Evolutionary conservation across 2,797 vertebrate species (phyloP), one percentile per base, ranked within the genome.

Genomic region (Galaxias olidus): DNA sequence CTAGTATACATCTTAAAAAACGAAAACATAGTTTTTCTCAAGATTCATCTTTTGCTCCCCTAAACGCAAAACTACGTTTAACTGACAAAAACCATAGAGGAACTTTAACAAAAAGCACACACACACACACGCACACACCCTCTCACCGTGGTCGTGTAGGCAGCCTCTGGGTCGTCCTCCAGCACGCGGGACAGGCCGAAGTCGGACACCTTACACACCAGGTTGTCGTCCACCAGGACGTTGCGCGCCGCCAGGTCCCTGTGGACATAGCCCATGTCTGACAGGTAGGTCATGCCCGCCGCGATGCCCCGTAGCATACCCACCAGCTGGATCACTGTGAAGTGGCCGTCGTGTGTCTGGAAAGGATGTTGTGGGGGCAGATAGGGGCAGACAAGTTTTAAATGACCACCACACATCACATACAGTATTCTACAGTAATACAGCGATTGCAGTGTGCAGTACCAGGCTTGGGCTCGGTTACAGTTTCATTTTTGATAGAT

Each of bases 251-350:
- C 96, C 12, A 99, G 92, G 68, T 99, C 98, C 14, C 97, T 93
- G 89, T 99, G 98, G 62, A 99, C 93, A 0, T 98, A 99, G 66
- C 96, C 96, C 90, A 98, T 98, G 46, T 99, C 97, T 0, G 98
- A 96, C 61, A 99, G 97, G 80, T 97, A 98, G 81, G 94, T 96
- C 96, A 99, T 92, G 63, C 91, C 92, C 0, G 89, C 89, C 13
- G 87, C 87, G 1, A 93, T 84, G 76, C 91, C 91, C 0, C 87
- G 90, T 79, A 93, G 81, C 91, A 93, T 91, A 69, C 91, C 91
- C 0, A 89, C 88, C 76, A 92, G 87, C 88, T 92, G 92, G 62
- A 92, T 86, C 65, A 91, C 89, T 0, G 89, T 91, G 76, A 92
- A 90, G 78, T 90, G 91, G n/a, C 90, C 92, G 0, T 93, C 91